Base-by-base conservation (phyloP, 1,140 invertebrate species). In the Hestina assimilis region DNA sequence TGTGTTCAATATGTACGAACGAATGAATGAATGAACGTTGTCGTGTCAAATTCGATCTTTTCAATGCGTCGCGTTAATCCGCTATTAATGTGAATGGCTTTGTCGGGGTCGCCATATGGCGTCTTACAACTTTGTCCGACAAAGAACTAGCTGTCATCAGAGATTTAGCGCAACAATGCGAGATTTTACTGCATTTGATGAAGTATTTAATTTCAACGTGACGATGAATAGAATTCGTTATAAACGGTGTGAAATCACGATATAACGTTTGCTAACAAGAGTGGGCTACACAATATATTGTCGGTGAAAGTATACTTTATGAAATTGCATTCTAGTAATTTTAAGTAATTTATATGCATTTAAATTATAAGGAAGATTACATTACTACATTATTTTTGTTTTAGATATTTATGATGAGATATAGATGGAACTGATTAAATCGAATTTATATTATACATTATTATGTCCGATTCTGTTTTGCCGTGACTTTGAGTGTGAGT, bases 171-270 rank as follows among this genome's bases (percentile, higher is more conserved):
- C 55, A 78, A n/a, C 69, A 79, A 78, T 81, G 51, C 28, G 2
- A 42, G 66, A 69, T 69, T 69, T 54, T 28, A 52, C 41, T 63
- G 40, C 38, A 56, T 72, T 69, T 62, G 75, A 75, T 75, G 72
- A 78, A 66, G 67, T 67, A 57, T 71, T 65, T 66, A 60, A 75
- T 78, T 75, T 75, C 74, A 72, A 59, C 52, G 67, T 64, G 54
- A 65, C 57, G 35, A 42, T 66, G 46, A 73, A 59, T 69, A 0
- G 7, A 7, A 12, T 42, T 43, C 57, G 59, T 56, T 61, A 57
- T 65, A 59, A 74, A 68, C 65, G 66, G 68, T 78, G 77, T 80
- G 69, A 80, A 78, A 68, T 72, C 59, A 63, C 53, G 66, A 70
- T 69, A 69, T 63, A 61, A 59, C 50, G 57, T 57, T 66, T 67